Base-by-base conservation (phyloP, 2,888 invertebrate species). In the Cephus pulcher region DNA sequence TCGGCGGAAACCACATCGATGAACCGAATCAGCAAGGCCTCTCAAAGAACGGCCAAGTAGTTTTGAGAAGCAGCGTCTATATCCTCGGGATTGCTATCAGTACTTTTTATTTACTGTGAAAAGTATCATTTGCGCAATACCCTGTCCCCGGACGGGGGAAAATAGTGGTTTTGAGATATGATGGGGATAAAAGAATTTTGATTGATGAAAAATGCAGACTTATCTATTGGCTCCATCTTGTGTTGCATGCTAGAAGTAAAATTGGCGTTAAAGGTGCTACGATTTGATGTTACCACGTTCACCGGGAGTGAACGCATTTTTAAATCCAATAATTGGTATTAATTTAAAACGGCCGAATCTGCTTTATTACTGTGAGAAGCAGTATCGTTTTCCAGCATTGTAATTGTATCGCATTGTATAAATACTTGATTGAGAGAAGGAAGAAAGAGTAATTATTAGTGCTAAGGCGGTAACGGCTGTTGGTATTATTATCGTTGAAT, bases 21-120 rank as follows among this genome's bases (percentile, higher is more conserved):
- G 93, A 93, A 85, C 94, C 94, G 0, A 94, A 94, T 86, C 94
- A 94, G 84, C 92, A 93, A 83, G 93, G 94, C 0, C 87, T 93
- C 35, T 89, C 90, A 32, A 91, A 90, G 78, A 89, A 87, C 56
- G 85, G 85, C 40, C 87, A 87, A 35, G 73, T 76, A 23, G 73
- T 77, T 71, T 77, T 83, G 71, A 80, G 76, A 81, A 73, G 34
- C n/a, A 69, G 33, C 33, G 15, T 34, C 33, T 33, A 15, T 32
- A 15, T 71, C 12, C 12, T 71, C 71, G 71, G 12, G 32, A 71
- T 71, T 23, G 71, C 23, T 9, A 56, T 56, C 9, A 56, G 56
- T 9, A 56, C 23, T 56, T 56, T 56, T 56, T 56, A 56, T 56
- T 23, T 56, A 56, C 56, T 9, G 56, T 56, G 56, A 56, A 56